Evolutionary conservation across 2,113 vertebrate species (phyloP), one percentile per base, ranked within the genome.

Genomic region (crab-eating macaque (Macaca fascicularis)): DNA sequence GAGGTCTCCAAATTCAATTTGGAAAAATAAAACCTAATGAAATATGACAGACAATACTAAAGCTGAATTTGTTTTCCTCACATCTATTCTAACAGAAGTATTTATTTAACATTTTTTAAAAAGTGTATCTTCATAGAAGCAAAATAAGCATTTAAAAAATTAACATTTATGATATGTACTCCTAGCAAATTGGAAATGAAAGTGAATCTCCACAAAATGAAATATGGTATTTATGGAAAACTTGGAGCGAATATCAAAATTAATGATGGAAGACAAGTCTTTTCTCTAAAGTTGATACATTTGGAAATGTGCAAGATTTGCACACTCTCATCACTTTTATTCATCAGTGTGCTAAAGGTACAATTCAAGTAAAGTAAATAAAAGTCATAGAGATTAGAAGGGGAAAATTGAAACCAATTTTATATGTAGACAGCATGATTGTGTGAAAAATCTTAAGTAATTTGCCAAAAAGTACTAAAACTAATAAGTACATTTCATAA

Each of bases 31-130:
- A 89, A 78, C 1, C 11, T 91, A 67, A 4, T 52, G 30, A 82
- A 89, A 92, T 82, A 95, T 82, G 38, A 19, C 40, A 94, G 9
- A 61, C 2, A 89, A 48, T 52, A 98, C 61, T 48, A 93, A 89
- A 89, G 5, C 16, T 85, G 8, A 6, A 19, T 89, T 52, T 95
- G 45, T 81, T 70, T 13, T 83, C 81, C 45, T 92, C 30, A 52
- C 10, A 50, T 80, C 6, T 90, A 59, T 84, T 70, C 25, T 89
- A 82, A 69, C 1, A 69, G 59, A 91, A 76, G 30, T 57, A 81
- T 70, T 45, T 90, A 43, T 43, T 74, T 52, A 83, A 87, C 9
- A 38, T 70, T 43, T 64, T 35, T 35, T 2, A 64, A 75, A 89
- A 81, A 82, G 12, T 16, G 61, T 50, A 81, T 72, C 27, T 93